Conservation (phyloP, 2,888 invertebrate species). For the Drosophila dives region DNA sequence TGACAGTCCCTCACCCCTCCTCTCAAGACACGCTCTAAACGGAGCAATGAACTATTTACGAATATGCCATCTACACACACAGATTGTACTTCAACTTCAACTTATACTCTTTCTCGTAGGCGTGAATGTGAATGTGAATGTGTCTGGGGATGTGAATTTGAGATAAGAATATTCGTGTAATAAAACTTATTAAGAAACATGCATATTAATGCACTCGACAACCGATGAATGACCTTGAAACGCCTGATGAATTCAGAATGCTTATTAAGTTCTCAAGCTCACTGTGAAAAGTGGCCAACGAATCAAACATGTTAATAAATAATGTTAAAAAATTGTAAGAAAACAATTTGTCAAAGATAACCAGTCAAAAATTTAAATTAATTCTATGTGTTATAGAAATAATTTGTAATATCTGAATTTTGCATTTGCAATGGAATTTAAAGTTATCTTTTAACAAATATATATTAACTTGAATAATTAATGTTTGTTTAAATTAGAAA, state of each 20-base stretch:
- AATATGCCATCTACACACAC: conserved; percentile 51
- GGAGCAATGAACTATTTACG: conserved; percentile 78
- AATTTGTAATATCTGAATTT: not conserved
- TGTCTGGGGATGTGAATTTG: not conserved
- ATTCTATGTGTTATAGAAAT: not conserved
- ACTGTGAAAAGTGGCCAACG: conserved; percentile 5
- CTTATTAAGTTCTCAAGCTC: conserved; percentile 49
- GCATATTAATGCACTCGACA: conserved; percentile 67
- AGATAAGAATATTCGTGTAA: conserved; percentile 64
- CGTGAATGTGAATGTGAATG: conserved; percentile 47
- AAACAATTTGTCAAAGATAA: conserved; percentile 9
- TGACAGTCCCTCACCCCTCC: conserved; percentile 15
- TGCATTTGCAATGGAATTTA: not conserved
- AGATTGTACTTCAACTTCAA: conserved; percentile 5
- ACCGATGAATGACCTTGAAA: conserved; percentile 63
- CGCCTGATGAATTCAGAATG: conserved; percentile 25
- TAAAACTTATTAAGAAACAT: conserved; percentile 51
- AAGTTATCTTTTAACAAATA: not conserved
- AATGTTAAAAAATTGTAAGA: conserved; percentile 5
- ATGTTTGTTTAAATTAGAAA: not conserved
- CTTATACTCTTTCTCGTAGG: conserved; percentile 20
- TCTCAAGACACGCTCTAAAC: conserved; percentile 62
- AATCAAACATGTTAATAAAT: conserved; percentile 2
- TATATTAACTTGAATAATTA: not conserved
- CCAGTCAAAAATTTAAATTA: not conserved